Conservation (phyloP, 2,888 invertebrate genomes). For the Morpho helenor region DNA sequence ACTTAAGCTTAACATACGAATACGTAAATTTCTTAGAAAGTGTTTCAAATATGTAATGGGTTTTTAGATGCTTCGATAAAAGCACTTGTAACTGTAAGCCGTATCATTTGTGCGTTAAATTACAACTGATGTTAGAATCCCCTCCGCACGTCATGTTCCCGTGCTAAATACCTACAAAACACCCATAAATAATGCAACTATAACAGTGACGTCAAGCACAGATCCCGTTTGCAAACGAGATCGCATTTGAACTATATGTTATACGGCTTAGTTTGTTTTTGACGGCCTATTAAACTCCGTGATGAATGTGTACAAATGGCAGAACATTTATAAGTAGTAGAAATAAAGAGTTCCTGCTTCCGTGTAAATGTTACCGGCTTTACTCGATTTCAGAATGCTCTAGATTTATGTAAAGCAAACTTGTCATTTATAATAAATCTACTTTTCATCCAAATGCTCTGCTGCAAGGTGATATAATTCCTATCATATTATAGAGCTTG, state of each 20-base stretch:
- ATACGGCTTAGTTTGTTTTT: slow-evolving; percentile 35
- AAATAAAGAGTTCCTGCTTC: not conserved
- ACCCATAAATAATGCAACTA: slow-evolving; percentile 69
- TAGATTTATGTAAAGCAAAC: no score
- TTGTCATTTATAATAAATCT: no score
- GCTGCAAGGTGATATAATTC: no score
- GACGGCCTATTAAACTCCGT: slow-evolving; percentile 35
- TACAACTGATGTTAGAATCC: slow-evolving; percentile 15
- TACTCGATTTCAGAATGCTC: no score
- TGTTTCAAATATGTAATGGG: not conserved
- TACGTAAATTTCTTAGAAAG: no score
- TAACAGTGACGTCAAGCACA: slow-evolving; percentile 63
- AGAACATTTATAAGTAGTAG: slow-evolving; percentile 26
- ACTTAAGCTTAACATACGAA: no score
- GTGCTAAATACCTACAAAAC: slow-evolving; percentile 38
- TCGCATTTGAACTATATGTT: slow-evolving; percentile 53
- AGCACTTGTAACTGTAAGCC: not conserved
- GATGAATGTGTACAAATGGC: slow-evolving; percentile 31
- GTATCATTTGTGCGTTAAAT: slow-evolving; percentile 11
- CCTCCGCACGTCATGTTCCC: slow-evolving; percentile 23
- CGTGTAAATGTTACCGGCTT: not conserved
- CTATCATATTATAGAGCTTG: no score
- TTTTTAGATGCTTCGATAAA: no score
- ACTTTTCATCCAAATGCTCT: no score
- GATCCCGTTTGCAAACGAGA: slow-evolving; percentile 54